Conservation (phyloP, 2,113 vertebrate species). For the Petromus typicus region DNA sequence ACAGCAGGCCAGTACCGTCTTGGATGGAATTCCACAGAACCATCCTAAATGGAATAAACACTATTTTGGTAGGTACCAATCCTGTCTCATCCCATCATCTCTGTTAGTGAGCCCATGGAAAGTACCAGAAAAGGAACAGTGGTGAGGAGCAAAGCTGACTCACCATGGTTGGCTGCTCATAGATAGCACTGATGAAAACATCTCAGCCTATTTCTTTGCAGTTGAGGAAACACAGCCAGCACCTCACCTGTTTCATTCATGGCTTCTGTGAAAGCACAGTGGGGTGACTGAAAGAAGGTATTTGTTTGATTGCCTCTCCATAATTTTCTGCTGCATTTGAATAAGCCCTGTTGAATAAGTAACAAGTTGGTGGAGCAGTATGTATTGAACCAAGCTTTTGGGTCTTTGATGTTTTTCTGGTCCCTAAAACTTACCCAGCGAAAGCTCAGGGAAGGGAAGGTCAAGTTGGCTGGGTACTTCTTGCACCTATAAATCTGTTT, state of each 20-base stretch:
- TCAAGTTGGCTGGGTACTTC: neutral
- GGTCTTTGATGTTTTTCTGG: conserved; percentile 39
- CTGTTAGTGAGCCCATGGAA: neutral
- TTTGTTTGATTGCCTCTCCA: conserved; percentile 16
- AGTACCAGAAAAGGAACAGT: neutral
- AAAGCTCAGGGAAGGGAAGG: conserved; percentile 9
- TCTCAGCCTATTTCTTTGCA: neutral
- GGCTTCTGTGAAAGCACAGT: neutral
- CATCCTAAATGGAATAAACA: neutral
- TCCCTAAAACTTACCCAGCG: neutral
- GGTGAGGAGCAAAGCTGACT: neutral
- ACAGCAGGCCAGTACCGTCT: neutral
- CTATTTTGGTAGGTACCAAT: neutral
- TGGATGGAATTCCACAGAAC: neutral
- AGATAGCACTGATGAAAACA: neutral
- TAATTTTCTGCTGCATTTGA: neutral
- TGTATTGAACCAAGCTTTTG: conserved; percentile 30
- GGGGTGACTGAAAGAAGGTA: neutral
- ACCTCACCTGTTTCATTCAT: neutral
- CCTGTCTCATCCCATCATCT: neutral
- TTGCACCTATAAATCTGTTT: neutral
- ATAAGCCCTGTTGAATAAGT: conserved; percentile 45
- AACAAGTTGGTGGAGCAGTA: conserved; percentile 17
- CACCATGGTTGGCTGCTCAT: neutral
- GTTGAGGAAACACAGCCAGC: neutral